Percentiles rank a stretch among this genome's conserved stretches.
These are phyloP conservation scores for Trinorchestia longiramus DNA, from an alignment of 1,140 invertebrate genomes.

Conservation along the genomic window DNA sequence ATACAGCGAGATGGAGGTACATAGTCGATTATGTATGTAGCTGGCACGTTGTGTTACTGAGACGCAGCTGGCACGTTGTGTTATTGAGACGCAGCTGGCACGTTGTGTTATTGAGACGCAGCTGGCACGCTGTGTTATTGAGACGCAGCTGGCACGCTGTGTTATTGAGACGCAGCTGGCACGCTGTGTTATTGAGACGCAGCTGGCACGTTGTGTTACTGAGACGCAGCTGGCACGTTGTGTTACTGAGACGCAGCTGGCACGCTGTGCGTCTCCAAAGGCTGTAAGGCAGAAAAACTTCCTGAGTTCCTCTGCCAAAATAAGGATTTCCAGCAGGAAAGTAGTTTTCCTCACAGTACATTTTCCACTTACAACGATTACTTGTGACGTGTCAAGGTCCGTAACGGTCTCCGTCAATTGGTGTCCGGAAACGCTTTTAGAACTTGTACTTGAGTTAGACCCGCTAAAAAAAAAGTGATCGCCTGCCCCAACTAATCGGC, in stretches of 20 bases:
- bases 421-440: conserved; percentile 15
- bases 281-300: background rate
- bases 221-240: too few relatives aligned
- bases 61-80: too few relatives aligned
- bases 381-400: background rate
- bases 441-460: conserved; percentile 6
- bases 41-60: too few relatives aligned
- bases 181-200: too few relatives aligned
- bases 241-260: background rate
- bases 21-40: too few relatives aligned
- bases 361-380: conserved; percentile 12
- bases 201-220: too few relatives aligned
- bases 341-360: background rate
- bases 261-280: background rate
- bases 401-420: background rate
- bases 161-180: too few relatives aligned
- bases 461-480: background rate
- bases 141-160: too few relatives aligned
- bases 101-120: too few relatives aligned
- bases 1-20: too few relatives aligned
- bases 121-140: too few relatives aligned
- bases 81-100: too few relatives aligned
- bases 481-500: background rate
- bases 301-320: background rate
- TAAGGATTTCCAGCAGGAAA: background rate